Evolutionary conservation across 2,113 vertebrate genomes (phyloP), one percentile per base, ranked within the genome.

Genomic region (Garra rufa): DNA sequence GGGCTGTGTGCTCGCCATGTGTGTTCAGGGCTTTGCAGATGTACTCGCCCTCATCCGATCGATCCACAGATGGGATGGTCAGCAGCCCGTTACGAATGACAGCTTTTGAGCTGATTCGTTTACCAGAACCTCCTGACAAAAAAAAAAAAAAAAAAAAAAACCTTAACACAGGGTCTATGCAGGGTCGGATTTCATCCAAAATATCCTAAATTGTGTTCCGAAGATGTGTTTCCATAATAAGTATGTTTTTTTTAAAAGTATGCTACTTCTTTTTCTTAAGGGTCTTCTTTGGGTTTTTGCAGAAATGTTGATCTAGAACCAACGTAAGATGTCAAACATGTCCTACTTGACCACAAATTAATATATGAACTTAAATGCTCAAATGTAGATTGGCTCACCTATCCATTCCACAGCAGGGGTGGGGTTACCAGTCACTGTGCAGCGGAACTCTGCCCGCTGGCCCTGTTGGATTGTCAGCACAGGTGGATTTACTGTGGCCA

Each of bases 391-490:
- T 30, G 59, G 34, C 95, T 87, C 93, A 99, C 98, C 96, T 75
- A 94, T 95, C 98, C 98, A 99, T 91, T 99, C 95, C 0, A 98
- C 80, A 24, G 91, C 93, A 48, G 98, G 97, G 0, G 85, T 71
- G 7, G 98, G 97, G 92, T 84, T 96, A 3, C 97, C 98, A 0
- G 95, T 95, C 67, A 89, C 96, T 0, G 95, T 91, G 84, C 98
- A 99, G 89, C 90, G 97, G 83, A 99, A 96, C 92, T 98, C 97
- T 0, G 96, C 98, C 0, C 90, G 63, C 85, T 97, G 96, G 24
- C 98, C 98, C 0, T 94, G 93, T 77, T 95, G 95, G 91, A 98
- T 93, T 0, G 94, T 98, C 89, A 98, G 95, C 88, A 96, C 94
- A 0, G 95, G 90, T 0, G 98, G 98, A 78, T 94, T 94, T 89